Conservation (phyloP, 2,888 invertebrate species). For the Sarcophaga caerulescens region DNA sequence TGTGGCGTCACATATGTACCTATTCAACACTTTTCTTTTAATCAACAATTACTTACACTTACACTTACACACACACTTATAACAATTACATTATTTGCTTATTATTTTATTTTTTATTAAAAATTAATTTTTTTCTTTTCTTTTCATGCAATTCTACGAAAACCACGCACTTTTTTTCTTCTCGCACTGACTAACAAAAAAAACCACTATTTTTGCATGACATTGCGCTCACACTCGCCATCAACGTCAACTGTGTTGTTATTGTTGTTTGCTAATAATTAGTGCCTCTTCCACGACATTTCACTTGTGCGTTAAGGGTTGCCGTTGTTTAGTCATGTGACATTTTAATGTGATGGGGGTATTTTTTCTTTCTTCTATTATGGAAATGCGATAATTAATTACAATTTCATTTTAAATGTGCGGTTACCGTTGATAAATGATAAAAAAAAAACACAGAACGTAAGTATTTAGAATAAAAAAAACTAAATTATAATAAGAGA, state of each 20-base stretch:
- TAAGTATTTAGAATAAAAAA: constrained; percentile 1
- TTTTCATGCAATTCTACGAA: too few relatives aligned
- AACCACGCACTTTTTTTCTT: background rate
- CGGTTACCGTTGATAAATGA: background rate
- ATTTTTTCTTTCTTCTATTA: constrained; percentile 25
- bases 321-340: constrained; percentile 33
- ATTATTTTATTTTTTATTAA: too few relatives aligned
- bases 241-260: background rate
- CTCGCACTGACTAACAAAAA: background rate
- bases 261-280: constrained; percentile 1
- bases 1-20: background rate
- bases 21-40: too few relatives aligned
- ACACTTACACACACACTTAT: background rate
- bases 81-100: background rate
- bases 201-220: background rate
- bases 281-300: background rate
- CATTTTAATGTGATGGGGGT: constrained; percentile 11
- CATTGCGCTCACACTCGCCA: background rate
- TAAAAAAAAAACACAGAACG: constrained; percentile 9
- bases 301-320: constrained; percentile 28
- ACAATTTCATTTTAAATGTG: constrained; percentile 68
- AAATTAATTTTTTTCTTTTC: too few relatives aligned
- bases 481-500: background rate
- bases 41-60: background rate
- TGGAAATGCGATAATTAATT: constrained; percentile 77